Percentiles rank a stretch among this genome's conserved stretches.
Conservation (phyloP, 2,113 vertebrate genomes). For the Colossoma macropomum region DNA sequence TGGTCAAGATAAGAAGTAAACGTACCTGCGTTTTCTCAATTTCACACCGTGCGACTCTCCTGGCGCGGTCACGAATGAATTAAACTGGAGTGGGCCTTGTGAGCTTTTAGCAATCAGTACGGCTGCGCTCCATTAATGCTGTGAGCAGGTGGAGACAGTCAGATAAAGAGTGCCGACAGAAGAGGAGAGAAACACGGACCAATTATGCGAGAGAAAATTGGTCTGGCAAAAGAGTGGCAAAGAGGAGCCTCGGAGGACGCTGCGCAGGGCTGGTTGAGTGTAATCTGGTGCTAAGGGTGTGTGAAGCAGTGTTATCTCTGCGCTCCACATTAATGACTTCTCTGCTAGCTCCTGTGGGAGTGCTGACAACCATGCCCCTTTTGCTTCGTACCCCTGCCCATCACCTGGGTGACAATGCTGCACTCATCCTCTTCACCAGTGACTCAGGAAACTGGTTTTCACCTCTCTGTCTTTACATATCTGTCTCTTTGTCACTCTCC, state of each 20-base stretch:
- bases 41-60: background rate
- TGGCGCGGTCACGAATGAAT: conserved; percentile 16
- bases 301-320: conserved; percentile 69
- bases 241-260: conserved; percentile 1
- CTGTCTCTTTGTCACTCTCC: conserved; percentile 36
- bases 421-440: conserved; percentile 61
- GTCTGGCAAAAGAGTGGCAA: conserved; percentile 44
- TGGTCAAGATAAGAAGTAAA: conserved; percentile 9
- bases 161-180: conserved; percentile 28
- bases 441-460: conserved; percentile 27
- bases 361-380: conserved; percentile 31
- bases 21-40: background rate
- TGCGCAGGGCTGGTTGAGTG: background rate
- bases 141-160: conserved; percentile 37
- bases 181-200: background rate
- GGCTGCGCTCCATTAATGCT: conserved; percentile 24
- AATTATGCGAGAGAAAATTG: conserved; percentile 41
- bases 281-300: conserved; percentile 30
- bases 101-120: conserved; percentile 38
- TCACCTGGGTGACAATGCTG: conserved; percentile 48
- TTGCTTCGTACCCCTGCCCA: conserved; percentile 56
- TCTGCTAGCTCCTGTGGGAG: conserved; percentile 61
- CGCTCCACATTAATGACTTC: conserved; percentile 70
- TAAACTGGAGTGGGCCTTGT: conserved; percentile 11
- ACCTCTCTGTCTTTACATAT: conserved; percentile 27